Evolutionary conservation across 2,113 vertebrate species (phyloP).

Genomic region (Oreochromis aureus): DNA sequence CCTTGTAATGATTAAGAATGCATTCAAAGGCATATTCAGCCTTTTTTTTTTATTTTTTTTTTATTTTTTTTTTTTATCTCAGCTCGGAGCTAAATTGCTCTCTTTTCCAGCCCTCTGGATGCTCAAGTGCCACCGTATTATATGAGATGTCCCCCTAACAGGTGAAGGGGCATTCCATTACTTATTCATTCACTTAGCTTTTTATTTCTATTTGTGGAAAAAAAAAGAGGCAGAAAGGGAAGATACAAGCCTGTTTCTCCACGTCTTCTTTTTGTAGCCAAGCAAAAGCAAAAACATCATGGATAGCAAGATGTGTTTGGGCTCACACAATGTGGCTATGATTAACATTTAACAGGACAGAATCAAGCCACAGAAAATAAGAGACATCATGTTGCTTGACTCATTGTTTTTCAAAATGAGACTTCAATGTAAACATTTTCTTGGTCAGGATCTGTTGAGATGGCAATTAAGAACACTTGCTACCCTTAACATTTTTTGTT

Average conservation of each 20-base stretch:
- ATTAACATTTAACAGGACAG: slow-evolving; percentile 22
- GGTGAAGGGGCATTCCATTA: slow-evolving; percentile 7
- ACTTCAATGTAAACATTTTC: background rate
- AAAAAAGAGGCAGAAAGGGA: background rate
- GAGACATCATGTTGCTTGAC: background rate
- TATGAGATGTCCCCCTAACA: slow-evolving; percentile 7
- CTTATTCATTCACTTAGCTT: slow-evolving; percentile 37
- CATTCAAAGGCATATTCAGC: slow-evolving; percentile 43
- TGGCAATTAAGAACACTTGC: background rate
- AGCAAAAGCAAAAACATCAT: background rate
- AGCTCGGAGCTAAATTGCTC: slow-evolving; percentile 41
- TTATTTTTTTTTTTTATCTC: slow-evolving; percentile 19
- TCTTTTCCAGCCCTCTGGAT: slow-evolving; percentile 35
- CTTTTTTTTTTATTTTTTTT: slow-evolving; percentile 24
- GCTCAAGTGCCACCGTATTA: slow-evolving; percentile 19
- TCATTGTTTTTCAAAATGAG: background rate
- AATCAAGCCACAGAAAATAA: background rate
- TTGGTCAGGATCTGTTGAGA: background rate
- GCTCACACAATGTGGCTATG: background rate
- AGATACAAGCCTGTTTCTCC: background rate
- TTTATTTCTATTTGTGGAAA: slow-evolving; percentile 24
- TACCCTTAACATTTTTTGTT: background rate
- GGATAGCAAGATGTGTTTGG: background rate
- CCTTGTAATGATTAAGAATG: slow-evolving; percentile 49
- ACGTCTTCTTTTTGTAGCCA: background rate